These are phyloP conservation scores for Bombylius major DNA, from an alignment of 2,888 invertebrate genomes.

Conservation along the genomic window DNA sequence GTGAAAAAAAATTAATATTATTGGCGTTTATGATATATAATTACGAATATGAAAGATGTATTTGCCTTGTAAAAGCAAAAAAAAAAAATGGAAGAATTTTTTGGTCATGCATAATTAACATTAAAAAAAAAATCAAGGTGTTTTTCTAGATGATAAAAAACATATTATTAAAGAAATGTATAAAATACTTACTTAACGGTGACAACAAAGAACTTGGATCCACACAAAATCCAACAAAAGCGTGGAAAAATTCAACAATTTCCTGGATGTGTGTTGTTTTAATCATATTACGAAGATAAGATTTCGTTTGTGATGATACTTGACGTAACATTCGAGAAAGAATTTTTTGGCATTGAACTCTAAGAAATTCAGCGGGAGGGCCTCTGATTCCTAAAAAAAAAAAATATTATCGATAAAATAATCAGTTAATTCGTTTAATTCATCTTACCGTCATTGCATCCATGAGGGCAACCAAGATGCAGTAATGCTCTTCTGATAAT, in stretches of 20 bases:
- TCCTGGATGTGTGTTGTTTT: conserved; percentile 65
- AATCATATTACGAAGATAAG: conserved; percentile 58
- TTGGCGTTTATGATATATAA: no score
- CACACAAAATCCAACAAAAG: conserved; percentile 89
- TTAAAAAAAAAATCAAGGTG: no score
- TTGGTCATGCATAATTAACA: no score
- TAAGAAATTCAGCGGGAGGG: conserved; percentile 79
- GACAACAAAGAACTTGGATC: conserved; percentile 78
- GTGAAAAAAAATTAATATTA: no score
- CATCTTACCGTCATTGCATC: conserved; percentile 61
- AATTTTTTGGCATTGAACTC: conserved; percentile 73
- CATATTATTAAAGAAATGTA: no score
- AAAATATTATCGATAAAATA: neutral
- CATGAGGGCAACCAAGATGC: conserved; percentile 89
- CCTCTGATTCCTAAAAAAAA: conserved; percentile 47
- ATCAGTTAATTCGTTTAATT: conserved; percentile 25
- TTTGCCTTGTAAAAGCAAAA: no score
- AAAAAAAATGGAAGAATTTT: no score
- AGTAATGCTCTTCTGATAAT: conserved; percentile 44
- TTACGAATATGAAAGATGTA: no score
- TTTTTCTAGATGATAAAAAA: no score
- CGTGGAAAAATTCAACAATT: conserved; percentile 86
- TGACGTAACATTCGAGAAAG: conserved; percentile 63
- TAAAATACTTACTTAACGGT: conserved; percentile 65
- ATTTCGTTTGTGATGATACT: conserved; percentile 40